Percentiles rank a stretch among this genome's conserved stretches.
Conservation (phyloP, 2,797 vertebrate species). For the Calcarius lapponicus region DNA sequence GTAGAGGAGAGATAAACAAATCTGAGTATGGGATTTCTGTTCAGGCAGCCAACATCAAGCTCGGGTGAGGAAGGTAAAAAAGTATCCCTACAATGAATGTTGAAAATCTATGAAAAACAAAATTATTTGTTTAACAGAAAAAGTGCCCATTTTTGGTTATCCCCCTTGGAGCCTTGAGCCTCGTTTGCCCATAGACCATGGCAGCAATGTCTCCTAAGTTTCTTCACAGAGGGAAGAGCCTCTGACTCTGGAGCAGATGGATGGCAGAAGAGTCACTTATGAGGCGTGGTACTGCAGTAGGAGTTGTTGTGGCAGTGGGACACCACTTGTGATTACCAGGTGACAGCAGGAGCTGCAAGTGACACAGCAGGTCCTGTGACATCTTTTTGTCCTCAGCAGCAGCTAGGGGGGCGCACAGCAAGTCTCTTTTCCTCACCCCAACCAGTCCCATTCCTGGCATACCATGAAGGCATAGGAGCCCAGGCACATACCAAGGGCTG, state of each 20-base stretch:
- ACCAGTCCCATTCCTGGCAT: background rate
- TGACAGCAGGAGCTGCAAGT: background rate
- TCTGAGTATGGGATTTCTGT: background rate
- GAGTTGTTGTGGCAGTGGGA: background rate
- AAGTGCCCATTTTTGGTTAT: background rate
- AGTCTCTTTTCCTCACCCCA: background rate
- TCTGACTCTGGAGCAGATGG: background rate
- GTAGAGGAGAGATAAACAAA: background rate
- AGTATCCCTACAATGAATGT: background rate
- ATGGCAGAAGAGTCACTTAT: background rate
- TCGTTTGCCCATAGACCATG: background rate
- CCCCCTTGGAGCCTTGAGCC: background rate
- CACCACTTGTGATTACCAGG: background rate
- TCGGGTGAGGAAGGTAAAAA: background rate
- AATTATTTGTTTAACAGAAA: background rate
- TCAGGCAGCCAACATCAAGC: background rate
- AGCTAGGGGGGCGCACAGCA: background rate
- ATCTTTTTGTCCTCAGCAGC: background rate
- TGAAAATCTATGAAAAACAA: background rate
- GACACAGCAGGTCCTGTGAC: background rate
- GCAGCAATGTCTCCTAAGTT: background rate
- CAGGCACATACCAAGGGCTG: background rate
- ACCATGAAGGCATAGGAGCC: background rate
- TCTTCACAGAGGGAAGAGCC: background rate
- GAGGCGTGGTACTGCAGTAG: background rate